Base-by-base conservation (phyloP, 2,797 vertebrate genomes). In the Steatocranus sp. region DNA sequence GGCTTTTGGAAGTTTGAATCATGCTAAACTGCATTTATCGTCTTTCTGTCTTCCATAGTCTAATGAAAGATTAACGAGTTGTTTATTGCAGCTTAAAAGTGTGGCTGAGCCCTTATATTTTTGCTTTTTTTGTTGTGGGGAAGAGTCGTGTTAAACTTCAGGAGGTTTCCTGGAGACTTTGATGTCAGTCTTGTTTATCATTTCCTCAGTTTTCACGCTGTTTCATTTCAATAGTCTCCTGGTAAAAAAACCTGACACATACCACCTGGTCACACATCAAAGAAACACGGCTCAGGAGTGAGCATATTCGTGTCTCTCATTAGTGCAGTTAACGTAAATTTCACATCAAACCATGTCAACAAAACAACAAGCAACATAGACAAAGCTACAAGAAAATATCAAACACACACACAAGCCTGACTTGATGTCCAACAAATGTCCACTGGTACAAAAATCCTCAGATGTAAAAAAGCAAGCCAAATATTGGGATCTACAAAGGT, bases 41-140 rank as follows among this genome's bases (percentile, higher is more conserved):
- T 84, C 85, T 88, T 53, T 88, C 49, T 79, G 77, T 92, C 80
- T 92, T 79, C 88, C 32, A 82, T 80, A 79, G 78, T 80, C 79
- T 88, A 79, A 90, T 87, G 61, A 81, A 86, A 76, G 76, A 85
- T 81, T 81, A 75, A 88, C 87, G 79, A 87, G 51, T 15, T 89
- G 82, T 80, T 93, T 89, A 68, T 86, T 76, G 86, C 66, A 86
- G 70, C 63, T 27, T 85, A 77, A 86, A 70, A 76, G 50, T 84
- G 83, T 82, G 66, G 20, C 75, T 87, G 77, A 89, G 83, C 75
- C 76, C 74, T 80, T 76, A 46, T 80, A n/a, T 89, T 68, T 80
- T 77, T 41, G 66, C 43, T 83, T 80, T 82, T 83, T 76, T 38
- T 38, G n/a, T 38, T 73, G 81, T 68, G 46, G 82, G 75, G 80